phyloP scores from a whole-genome alignment of 2,888 invertebrate species.

The Luffia ferchaultella region DNA sequence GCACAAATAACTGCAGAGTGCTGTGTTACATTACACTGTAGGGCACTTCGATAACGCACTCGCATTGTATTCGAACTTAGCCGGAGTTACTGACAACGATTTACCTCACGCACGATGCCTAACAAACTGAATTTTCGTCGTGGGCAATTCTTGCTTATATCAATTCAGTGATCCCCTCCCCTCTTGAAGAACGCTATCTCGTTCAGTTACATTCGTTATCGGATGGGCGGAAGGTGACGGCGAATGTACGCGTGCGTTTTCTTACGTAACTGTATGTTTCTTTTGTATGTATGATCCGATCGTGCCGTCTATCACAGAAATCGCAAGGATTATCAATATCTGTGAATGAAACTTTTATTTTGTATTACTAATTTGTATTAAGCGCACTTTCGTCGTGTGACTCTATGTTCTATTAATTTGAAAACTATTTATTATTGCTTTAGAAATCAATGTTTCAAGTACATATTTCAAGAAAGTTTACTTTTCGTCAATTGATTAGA shows the following conservation, averaged over 20 bases:
- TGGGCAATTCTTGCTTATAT: slow-evolving; percentile 61
- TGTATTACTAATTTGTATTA: no score
- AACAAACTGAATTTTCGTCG: slow-evolving; percentile 55
- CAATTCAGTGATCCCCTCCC: slow-evolving; percentile 45
- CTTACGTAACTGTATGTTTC: slow-evolving; percentile 25
- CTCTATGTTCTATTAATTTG: no score
- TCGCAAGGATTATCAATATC: neutral
- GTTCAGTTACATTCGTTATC: slow-evolving; percentile 27
- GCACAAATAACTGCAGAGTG: neutral
- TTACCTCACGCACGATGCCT: slow-evolving; percentile 33
- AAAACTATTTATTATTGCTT: no score
- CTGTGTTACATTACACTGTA: no score
- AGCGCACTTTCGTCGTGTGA: no score
- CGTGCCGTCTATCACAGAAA: neutral
- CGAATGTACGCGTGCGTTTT: slow-evolving; percentile 25
- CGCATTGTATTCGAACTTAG: slow-evolving; percentile 20
- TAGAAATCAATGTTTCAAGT: no score
- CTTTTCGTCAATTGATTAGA: no score
- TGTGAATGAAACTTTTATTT: neutral
- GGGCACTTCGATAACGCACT: slow-evolving; percentile 23
- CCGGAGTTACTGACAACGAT: slow-evolving; percentile 25
- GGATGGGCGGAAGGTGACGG: slow-evolving; percentile 33
- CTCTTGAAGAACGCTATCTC: slow-evolving; percentile 36
- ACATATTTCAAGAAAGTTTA: no score
- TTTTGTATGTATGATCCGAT: neutral